Evolutionary conservation across 35 echinoderm and acorn worm species (phyloP), one percentile per base, ranked within the genome.

Genomic region (Stichopus chloronotus): DNA sequence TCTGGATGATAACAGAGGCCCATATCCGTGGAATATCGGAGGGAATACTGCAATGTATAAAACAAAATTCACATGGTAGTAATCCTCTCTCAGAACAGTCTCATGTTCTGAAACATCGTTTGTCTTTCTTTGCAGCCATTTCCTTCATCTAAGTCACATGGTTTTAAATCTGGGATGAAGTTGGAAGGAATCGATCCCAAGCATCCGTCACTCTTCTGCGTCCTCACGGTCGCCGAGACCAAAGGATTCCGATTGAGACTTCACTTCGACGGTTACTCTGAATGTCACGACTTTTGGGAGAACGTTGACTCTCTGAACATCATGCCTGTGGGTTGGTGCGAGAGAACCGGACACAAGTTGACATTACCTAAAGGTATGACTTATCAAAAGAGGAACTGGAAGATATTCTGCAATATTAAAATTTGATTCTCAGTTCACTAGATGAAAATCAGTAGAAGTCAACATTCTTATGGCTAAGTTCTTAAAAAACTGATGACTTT

Each of bases 251-350:
- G 97, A 16, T 21, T 99, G 7, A 24, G 97, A 16, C 95, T 99
- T 19, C 97, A 99, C 65, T 99, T 99, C 94, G 97, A 99, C n/a
- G 94, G 95, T 78, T 99, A 96, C 92, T 99, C 97, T 0, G 95
- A 99, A 59, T 99, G 97, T 79, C 96, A 99, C 68, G 97, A 99
- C 76, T 99, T 99, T 84, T 99, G 97, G 97, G 93, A 93, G 55
- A 99, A 96, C 65, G 95, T 95, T 6, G 95, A 99, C 87, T 99
- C 95, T 6, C 89, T 91, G 9, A 93, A 99, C 93, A 99, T 99
- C 53, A 96, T 92, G 65, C 89, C 95, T 0, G 97, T 94, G 10
- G 97, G 95, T 5, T 96, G 95, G 94, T 99, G 97, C 65, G 97
- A 99, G 72, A 99, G 94, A 87, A 96, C 95, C 0, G 94, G 93